Evolutionary conservation across 2,113 vertebrate species (phyloP).

Genomic region (Cryptomyrus ogoouensis): DNA sequence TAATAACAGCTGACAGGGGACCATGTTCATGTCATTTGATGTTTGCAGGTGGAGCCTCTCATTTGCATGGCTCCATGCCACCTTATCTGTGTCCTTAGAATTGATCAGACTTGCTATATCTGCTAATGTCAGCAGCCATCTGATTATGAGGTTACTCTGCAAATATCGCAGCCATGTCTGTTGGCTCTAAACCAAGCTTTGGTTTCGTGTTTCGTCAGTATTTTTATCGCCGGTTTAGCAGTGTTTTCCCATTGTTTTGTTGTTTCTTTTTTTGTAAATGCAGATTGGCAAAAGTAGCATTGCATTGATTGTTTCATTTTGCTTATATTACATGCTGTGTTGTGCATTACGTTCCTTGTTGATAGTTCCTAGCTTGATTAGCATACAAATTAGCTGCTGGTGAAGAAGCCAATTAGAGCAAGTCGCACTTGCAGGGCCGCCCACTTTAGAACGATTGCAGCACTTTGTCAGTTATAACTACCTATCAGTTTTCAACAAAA

Average conservation of each 20-base stretch:
- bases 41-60: background rate
- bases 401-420: background rate
- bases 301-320: background rate
- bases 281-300: background rate
- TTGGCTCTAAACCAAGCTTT: background rate
- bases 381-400: background rate
- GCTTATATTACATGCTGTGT: background rate
- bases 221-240: background rate
- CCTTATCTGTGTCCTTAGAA: background rate
- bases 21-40: background rate
- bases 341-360: background rate
- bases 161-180: background rate
- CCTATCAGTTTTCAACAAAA: background rate
- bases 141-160: background rate
- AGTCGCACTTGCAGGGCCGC: background rate
- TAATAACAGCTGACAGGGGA: background rate
- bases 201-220: background rate
- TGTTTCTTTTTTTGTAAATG: background rate
- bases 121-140: background rate
- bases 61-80: background rate
- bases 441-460: background rate
- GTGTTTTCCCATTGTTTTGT: background rate
- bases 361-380: background rate
- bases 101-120: background rate
- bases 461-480: background rate